phyloP scores from a whole-genome alignment of 2,797 vertebrate species.

The Luscinia luscinia region DNA sequence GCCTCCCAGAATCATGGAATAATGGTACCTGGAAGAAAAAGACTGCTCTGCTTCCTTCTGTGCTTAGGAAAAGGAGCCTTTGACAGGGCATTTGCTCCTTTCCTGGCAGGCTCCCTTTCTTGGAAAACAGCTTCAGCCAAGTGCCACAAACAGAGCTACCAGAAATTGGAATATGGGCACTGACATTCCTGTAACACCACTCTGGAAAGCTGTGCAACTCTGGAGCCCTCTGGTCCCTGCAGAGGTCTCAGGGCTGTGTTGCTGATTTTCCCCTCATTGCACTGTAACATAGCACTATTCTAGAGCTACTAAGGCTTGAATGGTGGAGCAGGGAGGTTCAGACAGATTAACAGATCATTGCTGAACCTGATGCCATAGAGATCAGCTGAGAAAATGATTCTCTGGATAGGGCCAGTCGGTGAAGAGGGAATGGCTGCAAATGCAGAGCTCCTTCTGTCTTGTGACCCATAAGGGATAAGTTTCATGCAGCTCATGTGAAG shows the following conservation, averaged over 20 bases:
- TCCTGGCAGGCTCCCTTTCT: neutral
- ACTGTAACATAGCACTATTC: fast-evolving
- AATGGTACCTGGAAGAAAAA: neutral
- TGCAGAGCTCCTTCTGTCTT: neutral
- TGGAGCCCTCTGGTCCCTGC: neutral
- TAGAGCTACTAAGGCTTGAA: neutral
- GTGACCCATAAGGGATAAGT: neutral
- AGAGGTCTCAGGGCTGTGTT: neutral
- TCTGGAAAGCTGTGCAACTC: neutral
- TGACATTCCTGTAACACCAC: neutral
- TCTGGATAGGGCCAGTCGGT: neutral
- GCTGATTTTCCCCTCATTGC: neutral
- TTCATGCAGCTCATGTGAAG: neutral
- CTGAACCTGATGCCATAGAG: neutral
- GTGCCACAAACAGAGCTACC: neutral
- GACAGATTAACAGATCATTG: neutral
- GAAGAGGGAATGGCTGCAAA: neutral
- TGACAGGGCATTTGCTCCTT: neutral
- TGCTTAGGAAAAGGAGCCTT: neutral
- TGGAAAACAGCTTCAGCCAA: neutral
- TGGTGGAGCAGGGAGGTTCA: neutral
- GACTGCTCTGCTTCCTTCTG: neutral
- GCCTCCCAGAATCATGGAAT: neutral
- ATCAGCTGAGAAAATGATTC: neutral
- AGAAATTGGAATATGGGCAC: neutral